A percentile compares a stretch with the other conserved stretches of the same genome.
Evolutionary conservation across 2,888 invertebrate genomes (phyloP).

Genomic region (Limnephilus rhombicus): DNA sequence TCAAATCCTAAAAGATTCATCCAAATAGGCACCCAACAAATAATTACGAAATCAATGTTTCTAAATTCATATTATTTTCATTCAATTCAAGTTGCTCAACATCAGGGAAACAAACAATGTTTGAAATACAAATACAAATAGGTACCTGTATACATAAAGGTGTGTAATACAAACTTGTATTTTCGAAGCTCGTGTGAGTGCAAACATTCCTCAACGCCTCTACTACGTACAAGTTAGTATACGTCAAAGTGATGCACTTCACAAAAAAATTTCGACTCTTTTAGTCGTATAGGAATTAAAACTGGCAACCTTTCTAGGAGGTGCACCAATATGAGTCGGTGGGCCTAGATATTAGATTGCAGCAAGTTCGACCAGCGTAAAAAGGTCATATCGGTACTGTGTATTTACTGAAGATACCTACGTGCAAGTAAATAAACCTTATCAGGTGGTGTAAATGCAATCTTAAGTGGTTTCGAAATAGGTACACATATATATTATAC

Average conservation of each 20-base stretch:
- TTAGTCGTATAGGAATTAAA: not conserved
- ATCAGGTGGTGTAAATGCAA: not conserved
- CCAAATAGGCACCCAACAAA: not conserved
- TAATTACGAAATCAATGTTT: not conserved
- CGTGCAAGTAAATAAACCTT: not conserved
- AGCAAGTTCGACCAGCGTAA: not conserved
- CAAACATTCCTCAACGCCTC: not conserved
- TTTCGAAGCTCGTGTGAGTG: slow-evolving; percentile 1
- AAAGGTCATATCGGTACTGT: not conserved
- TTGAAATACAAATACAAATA: not conserved
- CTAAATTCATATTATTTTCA: not conserved
- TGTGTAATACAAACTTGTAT: not conserved
- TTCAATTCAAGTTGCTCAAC: not conserved
- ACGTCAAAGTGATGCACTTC: not conserved
- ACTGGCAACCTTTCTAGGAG: not conserved
- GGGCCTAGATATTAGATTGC: not conserved
- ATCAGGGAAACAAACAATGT: not conserved
- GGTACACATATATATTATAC: not conserved
- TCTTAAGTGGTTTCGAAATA: not conserved
- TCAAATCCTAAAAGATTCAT: not conserved
- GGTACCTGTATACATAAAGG: not conserved
- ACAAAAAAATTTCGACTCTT: not conserved
- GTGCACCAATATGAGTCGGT: not conserved
- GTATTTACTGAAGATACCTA: slow-evolving; percentile 1
- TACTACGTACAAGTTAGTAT: not conserved